phyloP scores from a whole-genome alignment of 2,113 vertebrate genomes.

The Synchiropus splendidus region DNA sequence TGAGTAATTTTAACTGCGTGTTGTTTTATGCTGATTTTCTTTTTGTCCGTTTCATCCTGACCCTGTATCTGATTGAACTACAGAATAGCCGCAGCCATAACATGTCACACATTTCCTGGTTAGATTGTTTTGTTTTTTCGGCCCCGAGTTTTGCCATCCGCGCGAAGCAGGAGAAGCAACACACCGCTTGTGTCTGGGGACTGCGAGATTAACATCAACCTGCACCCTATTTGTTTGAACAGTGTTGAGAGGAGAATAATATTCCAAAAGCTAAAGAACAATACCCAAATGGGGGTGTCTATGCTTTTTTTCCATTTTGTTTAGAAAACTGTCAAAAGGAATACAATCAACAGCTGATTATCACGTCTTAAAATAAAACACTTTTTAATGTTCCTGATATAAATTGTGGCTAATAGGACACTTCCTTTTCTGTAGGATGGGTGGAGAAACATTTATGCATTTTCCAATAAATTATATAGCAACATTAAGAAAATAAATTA shows the following conservation, averaged over 20 bases:
- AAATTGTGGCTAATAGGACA: too few relatives aligned
- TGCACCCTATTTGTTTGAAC: constrained; percentile 52
- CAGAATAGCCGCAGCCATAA: constrained; percentile 69
- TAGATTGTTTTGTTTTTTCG: constrained; percentile 58
- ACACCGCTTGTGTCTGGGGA: constrained; percentile 35
- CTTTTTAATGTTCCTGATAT: too few relatives aligned
- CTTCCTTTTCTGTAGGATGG: too few relatives aligned
- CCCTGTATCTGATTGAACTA: constrained; percentile 57
- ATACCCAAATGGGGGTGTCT: constrained; percentile 23
- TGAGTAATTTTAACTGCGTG: constrained; percentile 32
- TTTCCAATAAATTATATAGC: too few relatives aligned
- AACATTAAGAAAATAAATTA: too few relatives aligned
- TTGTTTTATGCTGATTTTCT: constrained; percentile 45
- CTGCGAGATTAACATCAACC: constrained; percentile 61
- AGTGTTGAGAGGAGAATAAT: constrained; percentile 54
- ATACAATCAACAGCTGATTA: too few relatives aligned
- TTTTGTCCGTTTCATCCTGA: constrained; percentile 57
- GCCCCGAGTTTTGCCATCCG: constrained; percentile 34
- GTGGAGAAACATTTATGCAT: too few relatives aligned
- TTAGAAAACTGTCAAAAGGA: not conserved
- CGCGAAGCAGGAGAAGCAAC: constrained; percentile 27
- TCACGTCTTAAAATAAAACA: too few relatives aligned
- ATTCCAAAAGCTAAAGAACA: constrained; percentile 41
- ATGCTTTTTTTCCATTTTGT: constrained; percentile 19
- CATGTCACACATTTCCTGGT: constrained; percentile 67